Percentiles rank a stretch among this genome's conserved stretches.
Evolutionary conservation across 2,113 vertebrate genomes (phyloP).

Genomic region (Pluvialis apricaria): DNA sequence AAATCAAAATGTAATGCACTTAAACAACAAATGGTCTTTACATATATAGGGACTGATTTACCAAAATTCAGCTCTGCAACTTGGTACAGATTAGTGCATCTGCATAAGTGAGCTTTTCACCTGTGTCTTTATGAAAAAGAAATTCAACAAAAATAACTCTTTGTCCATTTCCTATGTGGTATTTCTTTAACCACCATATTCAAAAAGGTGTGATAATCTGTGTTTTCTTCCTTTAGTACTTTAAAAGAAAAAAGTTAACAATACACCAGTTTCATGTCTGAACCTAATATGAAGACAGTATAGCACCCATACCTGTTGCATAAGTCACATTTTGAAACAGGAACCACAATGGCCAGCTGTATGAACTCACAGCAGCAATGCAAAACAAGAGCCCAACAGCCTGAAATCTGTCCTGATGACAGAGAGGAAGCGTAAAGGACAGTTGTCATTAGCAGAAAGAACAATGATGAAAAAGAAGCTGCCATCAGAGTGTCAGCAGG

Average conservation of each 20-base stretch:
- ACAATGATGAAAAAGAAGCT: background rate
- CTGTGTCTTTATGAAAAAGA: background rate
- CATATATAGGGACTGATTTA: background rate
- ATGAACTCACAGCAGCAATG: background rate
- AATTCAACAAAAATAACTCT: background rate
- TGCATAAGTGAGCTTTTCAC: background rate
- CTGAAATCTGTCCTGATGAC: background rate
- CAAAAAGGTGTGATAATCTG: background rate
- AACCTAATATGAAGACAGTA: background rate
- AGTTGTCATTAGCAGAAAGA: background rate
- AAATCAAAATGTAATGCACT: conserved; percentile 55
- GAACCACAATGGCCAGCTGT: background rate
- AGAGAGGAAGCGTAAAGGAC: background rate
- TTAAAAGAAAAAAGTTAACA: background rate
- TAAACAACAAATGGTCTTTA: conserved; percentile 2
- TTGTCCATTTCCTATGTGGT: background rate
- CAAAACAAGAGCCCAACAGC: background rate
- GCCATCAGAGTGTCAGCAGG: background rate
- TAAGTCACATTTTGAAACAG: background rate
- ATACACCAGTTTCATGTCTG: background rate
- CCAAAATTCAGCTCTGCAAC: background rate
- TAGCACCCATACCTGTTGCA: too few species aligned
- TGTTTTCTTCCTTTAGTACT: background rate
- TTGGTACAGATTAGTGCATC: background rate
- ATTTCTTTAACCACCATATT: background rate